phyloP scores from a whole-genome alignment of 2,797 vertebrate genomes.

The Silurus aristotelis region DNA sequence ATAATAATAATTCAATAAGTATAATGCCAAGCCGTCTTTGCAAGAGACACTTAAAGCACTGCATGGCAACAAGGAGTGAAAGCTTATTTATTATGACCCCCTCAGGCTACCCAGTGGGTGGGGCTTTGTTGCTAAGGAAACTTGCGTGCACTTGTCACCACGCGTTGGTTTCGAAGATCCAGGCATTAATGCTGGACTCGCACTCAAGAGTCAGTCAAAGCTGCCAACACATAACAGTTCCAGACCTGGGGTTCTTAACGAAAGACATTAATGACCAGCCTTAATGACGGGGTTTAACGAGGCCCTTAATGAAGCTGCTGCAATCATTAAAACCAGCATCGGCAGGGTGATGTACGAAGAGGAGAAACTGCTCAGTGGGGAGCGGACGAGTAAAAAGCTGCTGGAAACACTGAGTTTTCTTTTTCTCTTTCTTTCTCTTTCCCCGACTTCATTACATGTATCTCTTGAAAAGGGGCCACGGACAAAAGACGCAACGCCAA shows the following conservation, averaged over 20 bases:
- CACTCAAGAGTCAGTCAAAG: constrained; percentile 63
- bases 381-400: constrained; percentile 49
- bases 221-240: constrained; percentile 66
- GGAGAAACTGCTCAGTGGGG: constrained; percentile 52
- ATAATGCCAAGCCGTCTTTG: not conserved
- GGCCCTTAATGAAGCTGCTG: constrained; percentile 78
- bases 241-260: constrained; percentile 62
- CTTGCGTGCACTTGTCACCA: constrained; percentile 27
- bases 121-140: constrained; percentile 35
- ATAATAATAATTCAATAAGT: not conserved
- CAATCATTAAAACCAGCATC: constrained; percentile 73
- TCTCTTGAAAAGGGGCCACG: constrained; percentile 3
- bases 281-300: constrained; percentile 70
- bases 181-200: constrained; percentile 42
- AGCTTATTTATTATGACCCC: not conserved
- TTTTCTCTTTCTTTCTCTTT: not conserved
- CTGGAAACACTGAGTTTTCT: constrained; percentile 3
- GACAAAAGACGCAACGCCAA: constrained; percentile 20
- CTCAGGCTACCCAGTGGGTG: constrained; percentile 24
- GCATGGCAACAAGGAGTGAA: constrained; percentile 10
- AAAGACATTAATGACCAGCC: constrained; percentile 57
- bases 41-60: not conserved
- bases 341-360: constrained; percentile 65
- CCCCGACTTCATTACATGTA: not conserved
- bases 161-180: constrained; percentile 27